These are phyloP conservation scores for Lucilia cuprina DNA, from an alignment of 1,140 invertebrate species.

Conservation along the genomic window DNA sequence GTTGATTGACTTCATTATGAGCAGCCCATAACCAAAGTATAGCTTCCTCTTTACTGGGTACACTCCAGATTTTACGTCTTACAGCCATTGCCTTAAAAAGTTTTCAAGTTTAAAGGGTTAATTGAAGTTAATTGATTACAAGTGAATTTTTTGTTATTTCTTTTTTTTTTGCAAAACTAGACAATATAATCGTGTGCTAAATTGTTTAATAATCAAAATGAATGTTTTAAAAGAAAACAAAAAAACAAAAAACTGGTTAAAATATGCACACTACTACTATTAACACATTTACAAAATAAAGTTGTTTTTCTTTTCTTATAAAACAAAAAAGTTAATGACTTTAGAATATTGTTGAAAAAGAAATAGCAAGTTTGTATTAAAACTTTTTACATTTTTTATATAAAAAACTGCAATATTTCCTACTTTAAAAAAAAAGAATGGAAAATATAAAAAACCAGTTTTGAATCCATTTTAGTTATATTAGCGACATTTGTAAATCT, in stretches of 20 bases:
- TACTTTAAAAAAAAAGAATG: too few species aligned
- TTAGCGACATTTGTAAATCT: too few species aligned
- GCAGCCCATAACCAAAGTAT: slow-evolving; percentile 94
- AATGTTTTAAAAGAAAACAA: neutral
- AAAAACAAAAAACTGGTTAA: neutral
- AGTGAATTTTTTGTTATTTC: neutral
- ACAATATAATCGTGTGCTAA: neutral
- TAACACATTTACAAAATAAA: too few species aligned
- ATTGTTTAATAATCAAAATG: neutral
- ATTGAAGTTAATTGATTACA: neutral
- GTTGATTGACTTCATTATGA: slow-evolving; percentile 92
- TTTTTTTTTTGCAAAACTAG: neutral
- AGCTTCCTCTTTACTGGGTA: slow-evolving; percentile 74
- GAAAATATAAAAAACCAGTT: too few species aligned
- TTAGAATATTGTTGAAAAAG: too few species aligned
- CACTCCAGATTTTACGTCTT: slow-evolving; percentile 71
- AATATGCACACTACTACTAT: neutral
- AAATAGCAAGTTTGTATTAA: too few species aligned
- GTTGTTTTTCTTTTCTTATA: too few species aligned
- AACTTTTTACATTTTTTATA: too few species aligned
- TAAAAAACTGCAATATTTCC: too few species aligned
- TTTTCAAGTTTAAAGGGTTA: neutral
- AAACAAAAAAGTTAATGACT: too few species aligned
- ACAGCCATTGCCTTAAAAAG: slow-evolving; percentile 71
- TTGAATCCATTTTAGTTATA: too few species aligned